phyloP scores from a whole-genome alignment of 2,888 invertebrate genomes.

The Pyrochroa serraticornis region DNA sequence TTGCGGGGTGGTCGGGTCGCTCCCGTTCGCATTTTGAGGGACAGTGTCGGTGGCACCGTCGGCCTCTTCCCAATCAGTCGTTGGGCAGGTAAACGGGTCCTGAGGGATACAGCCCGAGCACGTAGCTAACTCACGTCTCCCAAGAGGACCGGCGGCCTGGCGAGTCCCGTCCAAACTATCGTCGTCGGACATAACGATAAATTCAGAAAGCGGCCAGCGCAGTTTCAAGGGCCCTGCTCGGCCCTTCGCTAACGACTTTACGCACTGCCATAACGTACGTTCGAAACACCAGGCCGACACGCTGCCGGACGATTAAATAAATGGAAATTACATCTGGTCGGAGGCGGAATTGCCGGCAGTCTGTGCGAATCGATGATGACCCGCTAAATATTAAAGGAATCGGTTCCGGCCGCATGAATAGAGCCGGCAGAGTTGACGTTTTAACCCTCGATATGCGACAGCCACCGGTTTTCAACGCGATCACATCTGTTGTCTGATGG shows the following conservation, averaged over 20 bases:
- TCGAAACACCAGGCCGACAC: constrained; percentile 31
- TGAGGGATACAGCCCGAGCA: constrained; percentile 51
- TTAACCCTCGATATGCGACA: no score
- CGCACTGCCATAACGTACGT: constrained; percentile 49
- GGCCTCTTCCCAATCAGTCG: constrained; percentile 57
- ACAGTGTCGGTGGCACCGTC: no score
- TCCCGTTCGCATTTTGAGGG: no score
- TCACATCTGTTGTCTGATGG: no score
- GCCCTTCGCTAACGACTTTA: constrained; percentile 48
- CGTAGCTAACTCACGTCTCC: constrained; percentile 58
- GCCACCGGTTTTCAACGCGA: no score
- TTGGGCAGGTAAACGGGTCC: constrained; percentile 59
- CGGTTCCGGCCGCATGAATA: constrained; percentile 12
- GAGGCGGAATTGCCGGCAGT: constrained; percentile 15
- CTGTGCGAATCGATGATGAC: constrained; percentile 23
- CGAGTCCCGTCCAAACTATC: constrained; percentile 44
- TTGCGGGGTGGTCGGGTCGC: no score
- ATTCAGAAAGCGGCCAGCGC: constrained; percentile 41
- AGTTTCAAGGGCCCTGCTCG: constrained; percentile 10
- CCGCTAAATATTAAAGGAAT: constrained; percentile 26
- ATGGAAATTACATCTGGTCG: constrained; percentile 35
- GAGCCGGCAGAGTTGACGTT: no score
- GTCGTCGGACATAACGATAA: constrained; percentile 55
- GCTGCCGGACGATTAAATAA: constrained; percentile 34
- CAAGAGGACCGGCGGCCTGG: constrained; percentile 45